Evolutionary conservation across 1,140 invertebrate species (phyloP).

Genomic region (Drosophila sp.): DNA sequence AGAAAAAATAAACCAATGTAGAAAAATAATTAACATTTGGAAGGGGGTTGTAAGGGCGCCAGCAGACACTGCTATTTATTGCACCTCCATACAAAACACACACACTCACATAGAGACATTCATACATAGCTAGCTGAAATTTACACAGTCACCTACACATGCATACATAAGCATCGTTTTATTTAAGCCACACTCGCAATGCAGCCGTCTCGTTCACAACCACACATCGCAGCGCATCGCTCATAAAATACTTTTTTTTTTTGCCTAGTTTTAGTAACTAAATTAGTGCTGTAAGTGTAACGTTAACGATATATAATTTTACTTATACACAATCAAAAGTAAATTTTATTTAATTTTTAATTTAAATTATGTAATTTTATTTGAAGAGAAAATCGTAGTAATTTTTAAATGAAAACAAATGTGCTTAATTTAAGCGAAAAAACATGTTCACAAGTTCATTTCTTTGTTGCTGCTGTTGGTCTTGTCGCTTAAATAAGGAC

Average conservation of each 20-base stretch:
- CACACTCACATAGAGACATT: conserved; percentile 35
- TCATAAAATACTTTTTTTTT: conserved; percentile 64
- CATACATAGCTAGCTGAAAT: conserved; percentile 65
- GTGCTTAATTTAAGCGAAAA: conserved; percentile 67
- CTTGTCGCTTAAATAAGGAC: conserved; percentile 88
- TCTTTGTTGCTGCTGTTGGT: conserved; percentile 16
- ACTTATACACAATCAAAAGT: conserved; percentile 77
- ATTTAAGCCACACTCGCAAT: conserved; percentile 51
- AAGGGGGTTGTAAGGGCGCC: conserved; percentile 6
- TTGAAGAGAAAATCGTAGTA: conserved; percentile 62
- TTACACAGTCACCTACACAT: conserved; percentile 43
- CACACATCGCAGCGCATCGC: conserved; percentile 50
- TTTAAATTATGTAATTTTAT: conserved; percentile 79
- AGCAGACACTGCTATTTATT: conserved; percentile 60
- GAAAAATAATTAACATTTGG: too few species aligned
- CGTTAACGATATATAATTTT: conserved; percentile 71
- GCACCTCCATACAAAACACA: conserved; percentile 40
- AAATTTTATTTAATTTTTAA: conserved; percentile 80
- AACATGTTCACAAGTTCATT: conserved; percentile 17
- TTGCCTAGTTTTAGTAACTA: conserved; percentile 66
- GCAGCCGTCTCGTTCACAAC: conserved; percentile 14
- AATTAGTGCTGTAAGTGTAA: conserved; percentile 60
- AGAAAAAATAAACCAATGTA: too few species aligned
- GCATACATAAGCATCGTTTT: conserved; percentile 34
- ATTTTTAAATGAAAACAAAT: conserved; percentile 57